These are phyloP conservation scores for Thryonomys swinderianus DNA, from an alignment of 2,113 vertebrate genomes.

Conservation along the genomic window DNA sequence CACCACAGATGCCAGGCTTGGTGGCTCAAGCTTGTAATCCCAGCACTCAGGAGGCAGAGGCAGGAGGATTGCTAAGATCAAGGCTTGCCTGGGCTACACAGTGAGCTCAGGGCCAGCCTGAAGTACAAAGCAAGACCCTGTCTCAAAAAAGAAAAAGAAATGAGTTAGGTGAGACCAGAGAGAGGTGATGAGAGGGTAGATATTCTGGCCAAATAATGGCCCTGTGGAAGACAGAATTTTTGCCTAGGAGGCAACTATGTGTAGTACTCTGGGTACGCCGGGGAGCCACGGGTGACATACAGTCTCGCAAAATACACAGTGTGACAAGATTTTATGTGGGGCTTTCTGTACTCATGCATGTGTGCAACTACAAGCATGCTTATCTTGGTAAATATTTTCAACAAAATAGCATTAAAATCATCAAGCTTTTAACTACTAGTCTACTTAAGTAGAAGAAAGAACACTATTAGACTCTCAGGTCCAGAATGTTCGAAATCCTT, in stretches of 20 bases:
- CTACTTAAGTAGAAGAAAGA: slow-evolving; percentile 51
- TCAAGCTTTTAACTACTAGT: slow-evolving; percentile 48
- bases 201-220: background rate
- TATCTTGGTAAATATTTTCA: background rate
- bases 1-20: too few species aligned
- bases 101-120: too few species aligned
- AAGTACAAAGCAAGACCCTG: too few species aligned
- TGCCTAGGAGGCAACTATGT: background rate
- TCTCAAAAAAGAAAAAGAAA: background rate
- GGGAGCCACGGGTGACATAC: background rate
- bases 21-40: too few species aligned
- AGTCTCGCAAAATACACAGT: background rate
- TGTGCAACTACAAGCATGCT: background rate
- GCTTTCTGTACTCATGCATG: background rate
- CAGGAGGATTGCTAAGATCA: too few species aligned
- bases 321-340: background rate
- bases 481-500: slow-evolving; percentile 29
- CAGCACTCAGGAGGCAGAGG: too few species aligned
- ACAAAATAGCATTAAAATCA: background rate
- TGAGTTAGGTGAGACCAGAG: background rate
- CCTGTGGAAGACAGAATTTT: slow-evolving; percentile 39
- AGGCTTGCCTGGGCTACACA: too few species aligned
- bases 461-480: background rate
- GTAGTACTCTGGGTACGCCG: background rate
- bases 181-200: background rate